Evolutionary conservation across 2,888 invertebrate genomes (phyloP).

Genomic region (Frankliniella fusca): DNA sequence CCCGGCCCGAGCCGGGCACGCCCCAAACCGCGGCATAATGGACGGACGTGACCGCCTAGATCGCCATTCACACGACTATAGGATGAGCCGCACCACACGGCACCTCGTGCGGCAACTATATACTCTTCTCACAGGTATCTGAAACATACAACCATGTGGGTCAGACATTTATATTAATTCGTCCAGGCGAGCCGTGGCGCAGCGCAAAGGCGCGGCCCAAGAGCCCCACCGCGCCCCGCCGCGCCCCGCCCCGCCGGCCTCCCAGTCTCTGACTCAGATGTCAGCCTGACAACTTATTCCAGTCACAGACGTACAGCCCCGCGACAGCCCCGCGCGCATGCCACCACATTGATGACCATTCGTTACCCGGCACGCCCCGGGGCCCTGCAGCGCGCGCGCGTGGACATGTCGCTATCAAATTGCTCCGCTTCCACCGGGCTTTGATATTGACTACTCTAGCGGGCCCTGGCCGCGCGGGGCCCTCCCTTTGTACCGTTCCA

Average conservation of each 20-base stretch:
- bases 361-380: slow-evolving; percentile 13
- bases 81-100: neutral
- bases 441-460: too few species aligned
- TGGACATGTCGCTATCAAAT: too few species aligned
- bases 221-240: neutral
- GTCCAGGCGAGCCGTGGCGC: neutral
- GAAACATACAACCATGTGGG: too few species aligned
- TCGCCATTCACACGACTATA: neutral
- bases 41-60: neutral
- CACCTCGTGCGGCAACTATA: too few species aligned
- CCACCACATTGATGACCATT: slow-evolving; percentile 17
- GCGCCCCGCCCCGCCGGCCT: too few species aligned
- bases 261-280: slow-evolving; percentile 9
- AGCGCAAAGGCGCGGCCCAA: neutral
- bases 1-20: neutral
- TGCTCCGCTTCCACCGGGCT: too few species aligned
- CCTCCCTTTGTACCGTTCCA: neutral
- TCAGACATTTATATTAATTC: too few species aligned
- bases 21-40: neutral
- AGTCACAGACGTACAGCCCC: slow-evolving; percentile 3
- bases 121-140: too few species aligned
- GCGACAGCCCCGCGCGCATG: slow-evolving; percentile 11
- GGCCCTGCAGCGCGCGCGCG: neutral
- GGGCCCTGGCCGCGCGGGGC: too few species aligned
- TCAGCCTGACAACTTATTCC: slow-evolving; percentile 18